phyloP scores from a whole-genome alignment of 1,140 invertebrate species.

The Diplogasteroides magnus region DNA sequence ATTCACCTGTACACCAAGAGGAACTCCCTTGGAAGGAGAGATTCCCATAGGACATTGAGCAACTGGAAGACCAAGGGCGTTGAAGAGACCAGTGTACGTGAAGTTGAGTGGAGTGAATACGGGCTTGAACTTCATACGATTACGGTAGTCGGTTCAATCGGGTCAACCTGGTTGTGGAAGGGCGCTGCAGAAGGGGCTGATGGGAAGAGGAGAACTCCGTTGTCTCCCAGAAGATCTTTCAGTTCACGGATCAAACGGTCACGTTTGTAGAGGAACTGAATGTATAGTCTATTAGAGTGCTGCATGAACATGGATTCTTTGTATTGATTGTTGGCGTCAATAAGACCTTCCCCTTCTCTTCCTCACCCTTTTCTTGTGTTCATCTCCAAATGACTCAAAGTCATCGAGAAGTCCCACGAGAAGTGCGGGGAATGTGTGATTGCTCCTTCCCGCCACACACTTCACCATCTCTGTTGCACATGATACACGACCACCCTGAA shows the following conservation, averaged over 20 bases:
- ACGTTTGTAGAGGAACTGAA: constrained; percentile 15
- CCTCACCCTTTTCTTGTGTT: constrained; percentile 6
- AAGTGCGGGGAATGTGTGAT: constrained; percentile 32
- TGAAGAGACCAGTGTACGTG: constrained; percentile 56
- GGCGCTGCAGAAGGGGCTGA: constrained; percentile 19
- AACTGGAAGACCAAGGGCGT: constrained; percentile 57
- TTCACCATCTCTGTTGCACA: constrained; percentile 27
- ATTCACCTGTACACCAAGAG: neutral
- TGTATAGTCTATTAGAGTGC: too few relatives aligned
- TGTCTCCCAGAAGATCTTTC: constrained; percentile 33
- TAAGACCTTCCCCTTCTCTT: too few relatives aligned
- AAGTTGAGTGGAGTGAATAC: constrained; percentile 57
- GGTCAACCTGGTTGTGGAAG: constrained; percentile 21
- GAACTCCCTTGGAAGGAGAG: neutral
- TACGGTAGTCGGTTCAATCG: neutral
- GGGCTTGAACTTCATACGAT: constrained; percentile 56
- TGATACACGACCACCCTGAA: constrained; percentile 16
- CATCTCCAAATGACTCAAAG: constrained; percentile 5
- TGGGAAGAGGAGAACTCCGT: constrained; percentile 57
- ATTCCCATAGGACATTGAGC: constrained; percentile 58
- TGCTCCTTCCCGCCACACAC: constrained; percentile 23
- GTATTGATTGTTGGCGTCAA: too few relatives aligned
- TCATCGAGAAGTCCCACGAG: constrained; percentile 30
- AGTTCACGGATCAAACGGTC: constrained; percentile 26
- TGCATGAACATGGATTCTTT: too few relatives aligned